Evolutionary conservation across 2,797 vertebrate species (phyloP).

Genomic region (Clarias fuscus): DNA sequence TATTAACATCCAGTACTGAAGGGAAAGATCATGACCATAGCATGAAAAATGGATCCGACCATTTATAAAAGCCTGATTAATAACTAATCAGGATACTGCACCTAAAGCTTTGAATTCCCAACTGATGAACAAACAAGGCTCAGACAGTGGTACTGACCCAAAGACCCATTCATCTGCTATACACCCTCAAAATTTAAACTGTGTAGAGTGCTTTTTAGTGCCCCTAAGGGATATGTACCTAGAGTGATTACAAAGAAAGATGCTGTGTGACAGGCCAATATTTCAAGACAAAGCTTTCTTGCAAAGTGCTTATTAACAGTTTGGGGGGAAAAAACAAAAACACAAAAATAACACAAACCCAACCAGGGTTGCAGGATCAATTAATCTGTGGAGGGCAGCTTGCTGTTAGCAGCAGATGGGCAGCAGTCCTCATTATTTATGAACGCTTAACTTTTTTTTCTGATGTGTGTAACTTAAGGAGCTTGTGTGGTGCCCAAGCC

Average conservation of each 20-base stretch:
- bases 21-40: constrained; percentile 55
- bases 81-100: constrained; percentile 54
- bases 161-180: constrained; percentile 24
- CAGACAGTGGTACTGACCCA: not conserved
- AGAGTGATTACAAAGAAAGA: constrained; percentile 9
- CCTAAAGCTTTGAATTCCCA: constrained; percentile 41
- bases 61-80: constrained; percentile 49
- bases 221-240: not conserved
- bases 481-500: constrained; percentile 90
- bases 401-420: constrained; percentile 36
- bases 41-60: constrained; percentile 50
- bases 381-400: constrained; percentile 38
- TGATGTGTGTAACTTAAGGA: constrained; percentile 65
- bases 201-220: not conserved
- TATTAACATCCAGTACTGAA: constrained; percentile 69
- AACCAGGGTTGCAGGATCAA: constrained; percentile 50
- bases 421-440: constrained; percentile 37
- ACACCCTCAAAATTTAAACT: not conserved
- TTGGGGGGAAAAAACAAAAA: not conserved
- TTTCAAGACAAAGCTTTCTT: constrained; percentile 33
- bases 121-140: constrained; percentile 44
- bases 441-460: not conserved
- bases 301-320: constrained; percentile 39
- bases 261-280: not conserved
- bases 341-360: constrained; percentile 5